Base-by-base conservation (phyloP, 2,888 invertebrate species). In the Stenoptilia bipunctidactyla region DNA sequence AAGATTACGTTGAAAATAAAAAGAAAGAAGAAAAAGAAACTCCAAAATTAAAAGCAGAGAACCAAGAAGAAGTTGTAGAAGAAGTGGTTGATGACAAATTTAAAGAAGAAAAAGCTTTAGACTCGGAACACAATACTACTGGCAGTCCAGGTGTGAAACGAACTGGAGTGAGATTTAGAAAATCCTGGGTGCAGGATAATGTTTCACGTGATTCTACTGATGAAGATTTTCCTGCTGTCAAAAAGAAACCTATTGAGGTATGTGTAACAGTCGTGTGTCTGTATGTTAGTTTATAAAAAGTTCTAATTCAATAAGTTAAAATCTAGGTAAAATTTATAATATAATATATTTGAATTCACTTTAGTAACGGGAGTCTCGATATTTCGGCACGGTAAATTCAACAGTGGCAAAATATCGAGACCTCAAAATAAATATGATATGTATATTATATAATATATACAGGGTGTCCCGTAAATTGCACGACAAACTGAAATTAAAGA, bases 81-180 rank as follows among this genome's bases (percentile, higher is more conserved):
- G 46, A 50, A 42, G 50, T 44, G 40, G 12, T 47, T 39, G 41
- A 41, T 71, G 38, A 82, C 43, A 77, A 80, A 47, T 74, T 71
- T 25, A 83, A 85, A 34, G 85, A 86, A 53, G 69, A 72, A 1
- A 77, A 76, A 48, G 72, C 71, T 36, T 60, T 62, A 5, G 79
- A 79, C 43, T 76, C 77, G 0, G 83, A 83, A 43, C 63, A 61
- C 10, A 58, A 57, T 27, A 65, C 68, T 0, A 70, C 66, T 10
- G 73, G 66, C 43, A 73, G 68, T 46, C 71, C 70, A 0, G 62
- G 53, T 45, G 58, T 55, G 6, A 83, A 79, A 53, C 56, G 76
- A 45, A 53, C 63, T 9, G 75, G 76, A 1, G 82, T 76, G 1
- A 58, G 83, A 42, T 84, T 83, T 47, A 61, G 80, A 51, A 72